These are phyloP conservation scores for Lipophrys pholis DNA, from an alignment of 2,113 vertebrate species.

Conservation along the genomic window DNA sequence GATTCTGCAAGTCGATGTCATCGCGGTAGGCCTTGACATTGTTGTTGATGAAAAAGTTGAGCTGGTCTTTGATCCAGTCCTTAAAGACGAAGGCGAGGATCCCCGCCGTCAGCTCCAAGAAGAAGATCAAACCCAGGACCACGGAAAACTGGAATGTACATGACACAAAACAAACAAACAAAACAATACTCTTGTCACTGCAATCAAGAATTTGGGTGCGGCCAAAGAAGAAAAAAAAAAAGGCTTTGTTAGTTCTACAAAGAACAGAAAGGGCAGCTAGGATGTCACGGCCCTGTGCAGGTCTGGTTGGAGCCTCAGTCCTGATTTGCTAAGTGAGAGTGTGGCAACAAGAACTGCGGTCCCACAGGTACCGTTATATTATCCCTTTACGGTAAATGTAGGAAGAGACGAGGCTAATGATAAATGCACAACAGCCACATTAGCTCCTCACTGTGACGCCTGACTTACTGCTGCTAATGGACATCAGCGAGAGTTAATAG, in stretches of 20 bases:
- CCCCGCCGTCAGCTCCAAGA: conserved; percentile 91
- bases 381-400: conserved; percentile 77
- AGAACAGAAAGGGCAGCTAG: conserved; percentile 16
- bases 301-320: neutral
- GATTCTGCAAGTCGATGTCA: conserved; percentile 94
- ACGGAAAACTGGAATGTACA: conserved; percentile 87
- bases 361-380: conserved; percentile 58
- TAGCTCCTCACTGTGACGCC: conserved; percentile 73
- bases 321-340: conserved; percentile 51
- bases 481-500: conserved; percentile 69
- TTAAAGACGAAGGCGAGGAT: conserved; percentile 94
- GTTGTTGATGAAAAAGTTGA: conserved; percentile 95
- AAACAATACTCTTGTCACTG: conserved; percentile 26
- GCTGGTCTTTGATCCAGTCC: conserved; percentile 96
- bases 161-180: conserved; percentile 30
- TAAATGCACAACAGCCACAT: conserved; percentile 75
- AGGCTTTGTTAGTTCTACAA: neutral
- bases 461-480: conserved; percentile 78
- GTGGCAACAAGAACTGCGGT: conserved; percentile 49
- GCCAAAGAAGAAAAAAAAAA: neutral
- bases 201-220: conserved; percentile 2
- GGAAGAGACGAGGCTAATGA: conserved; percentile 63
- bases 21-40: conserved; percentile 94
- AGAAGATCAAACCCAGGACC: conserved; percentile 94
- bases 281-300: conserved; percentile 17